Evolutionary conservation across 1,140 invertebrate genomes (phyloP), one percentile per base, ranked within the genome.

Genomic region (Sarcophaga bullata): DNA sequence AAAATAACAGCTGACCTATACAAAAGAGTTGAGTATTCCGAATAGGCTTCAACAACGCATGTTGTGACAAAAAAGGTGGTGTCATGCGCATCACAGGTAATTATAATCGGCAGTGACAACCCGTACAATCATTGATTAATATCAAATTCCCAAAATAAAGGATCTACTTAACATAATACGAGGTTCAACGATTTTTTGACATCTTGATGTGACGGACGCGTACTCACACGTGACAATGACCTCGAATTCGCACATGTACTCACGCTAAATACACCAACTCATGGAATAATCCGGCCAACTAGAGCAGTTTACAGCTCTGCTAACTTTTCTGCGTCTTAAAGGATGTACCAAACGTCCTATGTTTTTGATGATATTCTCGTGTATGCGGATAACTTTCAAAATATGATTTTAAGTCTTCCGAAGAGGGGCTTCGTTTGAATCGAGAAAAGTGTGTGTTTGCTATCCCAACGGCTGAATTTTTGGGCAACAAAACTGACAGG

Each of bases 151-250:
- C 3, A 85, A 82, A 75, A 19, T 58, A 3, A 83, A 87, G 5
- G 49, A 86, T n/a, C 19, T 86, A 3, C 85, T 87, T 78, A 84
- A 82, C 19, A 15, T 81, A 49, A 86, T 87, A 82, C 62, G 46
- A 5, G 52, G 19, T 10, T 52, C 80, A 6, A 81, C n/a, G 15
- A 19, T 81, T 11, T 81, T 81, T 68, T 15, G n/a, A 15, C 54
- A 81, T 46, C 25, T 68, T 10, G 80, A 81, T 15, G 25, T 81
- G 6, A 58, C 80, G 3, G 72, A 73, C 8, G 72, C 72, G 0
- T 73, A 73, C 19, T 46, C 54, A 17, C 82, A 83, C 15, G 19
- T 82, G 6, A 10, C 37, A 15, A 68, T 83, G 82, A 83, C 25
- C 76, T 80, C 1, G 82, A 83, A 8, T 52, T 80, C 37, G 48